Evolutionary conservation across 2,888 invertebrate genomes (phyloP), one percentile per base, ranked within the genome.

Genomic region (Thelaira solivaga): DNA sequence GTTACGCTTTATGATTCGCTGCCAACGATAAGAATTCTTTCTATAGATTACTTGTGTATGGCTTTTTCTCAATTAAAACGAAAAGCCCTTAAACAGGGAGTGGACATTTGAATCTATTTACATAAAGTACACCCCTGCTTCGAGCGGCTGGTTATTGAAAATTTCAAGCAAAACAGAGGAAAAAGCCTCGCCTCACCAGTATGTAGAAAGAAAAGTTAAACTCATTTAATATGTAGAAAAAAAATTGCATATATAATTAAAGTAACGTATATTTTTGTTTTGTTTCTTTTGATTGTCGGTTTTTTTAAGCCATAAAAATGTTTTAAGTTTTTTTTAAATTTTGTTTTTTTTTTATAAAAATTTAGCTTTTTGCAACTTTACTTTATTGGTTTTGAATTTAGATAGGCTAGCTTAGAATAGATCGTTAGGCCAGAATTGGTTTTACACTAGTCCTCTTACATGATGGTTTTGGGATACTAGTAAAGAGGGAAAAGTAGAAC

Each of bases 211-310:
- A 31, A 49, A 68, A 62, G 4, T 13, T 39, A 20, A 47, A 62
- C 13, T 45, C 53, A 53, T 8, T 8, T 0, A n/a, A 24, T 2
- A 31, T 1, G 20, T 43, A 5, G n/a, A 16, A 4, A 39, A 26
- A 67, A 61, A 26, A 41, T 65, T 68, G 80, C 65, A 80, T 80
- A 71, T 76, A 74, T 76, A 81, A 81, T 80, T 69, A 80, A 71
- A 68, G 76, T 81, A 81, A 81, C 80, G 80, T 81, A 76, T 72
- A 53, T 79, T 76, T 77, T 65, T 43, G 4, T 59, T 39, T 13
- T 13, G 2, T 11, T 11, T 18, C 29, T 20, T 13, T 45, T 13
- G 29, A 22, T 16, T 29, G 29, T 43, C 18, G 10, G 8, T 8
- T 31, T 8, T 31, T 31, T 31, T 31, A 6, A 8, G 31, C 31